Evolutionary conservation across 2,888 invertebrate species (phyloP).

Genomic region (Megastigmus dorsalis): DNA sequence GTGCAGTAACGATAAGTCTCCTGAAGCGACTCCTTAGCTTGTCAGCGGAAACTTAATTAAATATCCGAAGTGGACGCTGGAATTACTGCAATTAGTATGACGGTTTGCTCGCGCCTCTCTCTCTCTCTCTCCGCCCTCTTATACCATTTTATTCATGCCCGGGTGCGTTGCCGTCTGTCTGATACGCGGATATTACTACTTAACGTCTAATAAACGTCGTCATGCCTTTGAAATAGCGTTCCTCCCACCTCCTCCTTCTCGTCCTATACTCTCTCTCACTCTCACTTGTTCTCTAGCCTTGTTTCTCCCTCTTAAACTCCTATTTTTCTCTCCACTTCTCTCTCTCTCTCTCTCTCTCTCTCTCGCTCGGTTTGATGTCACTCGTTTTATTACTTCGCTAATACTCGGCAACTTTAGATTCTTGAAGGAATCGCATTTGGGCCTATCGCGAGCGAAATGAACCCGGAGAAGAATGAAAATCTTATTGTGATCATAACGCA

Average conservation of each 20-base stretch:
- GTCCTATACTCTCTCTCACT: neutral
- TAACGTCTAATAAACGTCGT: slow-evolving; percentile 74
- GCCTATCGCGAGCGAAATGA: neutral
- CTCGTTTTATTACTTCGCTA: slow-evolving; percentile 4
- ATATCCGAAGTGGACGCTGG: slow-evolving; percentile 73
- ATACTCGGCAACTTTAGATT: neutral
- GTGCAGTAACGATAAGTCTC: slow-evolving; percentile 9
- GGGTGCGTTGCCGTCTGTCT: slow-evolving; percentile 64
- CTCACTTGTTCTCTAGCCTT: neutral
- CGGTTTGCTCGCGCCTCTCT: slow-evolving; percentile 59
- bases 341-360: neutral
- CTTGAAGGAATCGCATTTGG: neutral
- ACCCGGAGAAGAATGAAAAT: neutral
- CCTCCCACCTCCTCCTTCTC: neutral
- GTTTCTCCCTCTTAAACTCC: neutral
- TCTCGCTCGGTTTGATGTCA: neutral
- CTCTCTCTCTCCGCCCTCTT: neutral
- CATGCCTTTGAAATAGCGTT: slow-evolving; percentile 22
- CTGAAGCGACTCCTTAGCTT: slow-evolving; percentile 63
- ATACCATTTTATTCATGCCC: slow-evolving; percentile 60
- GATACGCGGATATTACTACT: slow-evolving; percentile 72
- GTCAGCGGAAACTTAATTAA: slow-evolving; percentile 74
- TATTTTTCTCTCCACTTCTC: neutral
- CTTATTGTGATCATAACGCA: neutral
- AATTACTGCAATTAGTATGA: slow-evolving; percentile 74